Conservation (phyloP, 2,797 vertebrate species). For the Acridotheres tristis region DNA sequence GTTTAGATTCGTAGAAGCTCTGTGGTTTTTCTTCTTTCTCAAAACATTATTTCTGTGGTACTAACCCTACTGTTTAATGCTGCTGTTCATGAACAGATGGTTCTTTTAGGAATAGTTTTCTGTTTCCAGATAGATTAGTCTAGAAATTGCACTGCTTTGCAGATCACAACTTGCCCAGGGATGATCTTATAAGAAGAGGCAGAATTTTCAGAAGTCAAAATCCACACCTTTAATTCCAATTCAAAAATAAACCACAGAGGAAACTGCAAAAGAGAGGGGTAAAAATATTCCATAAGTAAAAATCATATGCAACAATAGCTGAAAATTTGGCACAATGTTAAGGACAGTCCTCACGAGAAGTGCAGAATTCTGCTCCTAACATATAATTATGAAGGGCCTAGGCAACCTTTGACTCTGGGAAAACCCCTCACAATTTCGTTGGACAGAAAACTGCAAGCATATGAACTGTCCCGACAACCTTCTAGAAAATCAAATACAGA, state of each 20-base stretch:
- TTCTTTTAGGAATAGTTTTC: not conserved
- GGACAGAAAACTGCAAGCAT: not conserved
- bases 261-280: not conserved
- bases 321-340: not conserved
- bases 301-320: not conserved
- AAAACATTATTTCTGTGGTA: not conserved
- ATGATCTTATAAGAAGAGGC: not conserved
- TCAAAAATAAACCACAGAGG: not conserved
- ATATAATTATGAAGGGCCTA: not conserved
- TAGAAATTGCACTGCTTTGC: not conserved
- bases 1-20: not conserved
- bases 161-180: not conserved
- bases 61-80: not conserved
- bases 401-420: not conserved
- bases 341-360: not conserved
- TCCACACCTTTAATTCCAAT: not conserved
- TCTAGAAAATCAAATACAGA: not conserved
- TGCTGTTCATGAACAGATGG: not conserved
- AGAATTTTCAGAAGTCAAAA: not conserved
- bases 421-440: not conserved
- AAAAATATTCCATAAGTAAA: not conserved
- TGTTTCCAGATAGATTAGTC: not conserved
- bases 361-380: not conserved
- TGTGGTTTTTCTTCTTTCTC: not conserved
- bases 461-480: not conserved